Base-by-base conservation (phyloP, 2,888 invertebrate genomes). In the Synanthedon formicaeformis region DNA sequence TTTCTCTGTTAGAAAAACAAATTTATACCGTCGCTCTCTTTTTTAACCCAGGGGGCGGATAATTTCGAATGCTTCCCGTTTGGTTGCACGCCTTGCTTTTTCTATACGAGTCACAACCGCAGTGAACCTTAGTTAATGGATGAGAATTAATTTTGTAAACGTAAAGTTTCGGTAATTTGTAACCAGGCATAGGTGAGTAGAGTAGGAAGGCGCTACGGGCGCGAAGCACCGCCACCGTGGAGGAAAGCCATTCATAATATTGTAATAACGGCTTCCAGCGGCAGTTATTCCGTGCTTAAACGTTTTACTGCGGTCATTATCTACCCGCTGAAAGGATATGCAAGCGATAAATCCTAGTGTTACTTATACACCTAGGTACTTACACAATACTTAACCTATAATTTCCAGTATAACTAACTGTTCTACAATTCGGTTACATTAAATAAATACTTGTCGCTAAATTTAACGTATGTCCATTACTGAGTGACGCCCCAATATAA, bases 301-400 rank as follows among this genome's bases (percentile, higher is more conserved):
- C 85, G 87, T 83, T 87, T 86, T 83, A 87, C 86, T 86, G 81
- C 84, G 81, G 86, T 85, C 85, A 87, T 87, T 87, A 87, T 86
- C 85, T 82, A 83, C 79, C 79, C 85, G 83, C 76, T 85, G 87
- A 87, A 86, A 86, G 85, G 85, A 86, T 87, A 86, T 87, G 83
- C 86, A 85, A 70, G 79, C 85, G 73, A 85, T 87, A 87, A 86
- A 87, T 87, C 80, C 74, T 77, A 69, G 67, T 73, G 71, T 68
- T 73, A 75, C 77, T 72, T 75, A 77, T 73, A 75, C 75, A 67
- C 71, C 51, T 51, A 53, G 45, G 45, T 13, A 45, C n/a, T 13
- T 45, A 13, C 13, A 45, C 45, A 45, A 45, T 45, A 45, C 27
- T 34, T 34, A 34, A 34, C 34, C 34, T 34, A 34, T 34, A 34